Evolutionary conservation across 1,140 invertebrate species (phyloP).

Genomic region (Hydropsyche tenuis): DNA sequence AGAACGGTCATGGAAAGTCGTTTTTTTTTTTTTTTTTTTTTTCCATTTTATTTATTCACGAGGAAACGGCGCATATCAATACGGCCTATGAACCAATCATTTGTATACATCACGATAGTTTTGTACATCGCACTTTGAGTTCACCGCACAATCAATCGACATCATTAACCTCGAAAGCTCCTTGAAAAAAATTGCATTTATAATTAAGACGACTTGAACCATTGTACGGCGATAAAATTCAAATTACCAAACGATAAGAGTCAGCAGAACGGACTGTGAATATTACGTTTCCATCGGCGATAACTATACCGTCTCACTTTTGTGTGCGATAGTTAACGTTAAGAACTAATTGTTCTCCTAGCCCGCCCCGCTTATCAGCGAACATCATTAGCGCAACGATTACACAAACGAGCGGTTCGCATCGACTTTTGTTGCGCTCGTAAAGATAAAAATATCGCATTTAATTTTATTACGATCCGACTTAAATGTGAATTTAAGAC

Average conservation of each 20-base stretch:
- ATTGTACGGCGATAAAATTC: background rate
- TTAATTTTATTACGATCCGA: too few species aligned
- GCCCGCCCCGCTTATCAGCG: constrained; percentile 1
- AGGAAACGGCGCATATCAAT: too few species aligned
- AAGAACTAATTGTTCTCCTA: constrained; percentile 17
- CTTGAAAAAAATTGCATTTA: too few species aligned
- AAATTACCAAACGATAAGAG: background rate
- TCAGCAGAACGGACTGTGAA: background rate
- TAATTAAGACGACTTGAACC: background rate
- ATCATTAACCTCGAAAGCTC: too few species aligned
- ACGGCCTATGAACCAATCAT: too few species aligned
- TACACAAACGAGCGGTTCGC: constrained; percentile 10
- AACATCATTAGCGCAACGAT: constrained; percentile 23
- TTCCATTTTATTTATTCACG: background rate
- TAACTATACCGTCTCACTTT: constrained; percentile 10
- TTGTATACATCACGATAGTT: too few species aligned
- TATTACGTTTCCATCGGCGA: background rate
- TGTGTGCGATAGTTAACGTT: constrained; percentile 18
- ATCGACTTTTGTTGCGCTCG: background rate
- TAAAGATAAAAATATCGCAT: background rate
- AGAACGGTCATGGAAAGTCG: too few species aligned
- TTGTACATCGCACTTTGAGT: too few species aligned
- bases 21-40: background rate
- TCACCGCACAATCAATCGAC: too few species aligned
- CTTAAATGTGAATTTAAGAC: too few species aligned